Percentiles rank a stretch among this genome's conserved stretches.
Conservation (phyloP, 2,113 vertebrate genomes). For the Aix galericulata region DNA sequence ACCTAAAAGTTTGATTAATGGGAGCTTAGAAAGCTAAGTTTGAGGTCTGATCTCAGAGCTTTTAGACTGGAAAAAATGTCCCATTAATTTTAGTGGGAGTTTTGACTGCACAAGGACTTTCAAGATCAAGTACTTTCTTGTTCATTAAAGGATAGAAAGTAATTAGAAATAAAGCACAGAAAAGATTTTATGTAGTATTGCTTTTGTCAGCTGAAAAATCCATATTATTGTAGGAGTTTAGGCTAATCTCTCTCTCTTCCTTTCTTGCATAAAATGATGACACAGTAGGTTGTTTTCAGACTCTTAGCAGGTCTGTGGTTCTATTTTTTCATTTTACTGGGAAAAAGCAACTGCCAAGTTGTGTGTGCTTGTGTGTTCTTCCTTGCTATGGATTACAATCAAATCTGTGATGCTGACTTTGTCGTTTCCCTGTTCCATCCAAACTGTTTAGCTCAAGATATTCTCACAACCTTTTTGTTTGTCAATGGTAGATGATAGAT, state of each 20-base stretch:
- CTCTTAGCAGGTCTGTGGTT: constrained; percentile 38
- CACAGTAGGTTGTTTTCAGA: constrained; percentile 63
- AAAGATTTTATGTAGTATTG: constrained; percentile 55
- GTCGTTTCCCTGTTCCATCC: not conserved
- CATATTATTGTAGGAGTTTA: constrained; percentile 52
- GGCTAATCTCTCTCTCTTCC: constrained; percentile 42
- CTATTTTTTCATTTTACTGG: constrained; percentile 55
- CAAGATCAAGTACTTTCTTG: constrained; percentile 55
- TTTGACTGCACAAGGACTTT: constrained; percentile 55
- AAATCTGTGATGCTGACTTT: constrained; percentile 41
- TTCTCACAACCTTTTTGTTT: constrained; percentile 17
- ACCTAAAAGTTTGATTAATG: constrained; percentile 47
- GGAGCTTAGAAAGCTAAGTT: constrained; percentile 35
- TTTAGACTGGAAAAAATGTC: constrained; percentile 4
- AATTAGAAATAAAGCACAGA: constrained; percentile 67
- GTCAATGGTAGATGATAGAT: constrained; percentile 31
- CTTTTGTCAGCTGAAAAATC: constrained; percentile 67
- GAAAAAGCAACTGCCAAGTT: constrained; percentile 35
- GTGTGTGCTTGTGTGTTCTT: not conserved
- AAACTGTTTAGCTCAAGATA: constrained; percentile 30
- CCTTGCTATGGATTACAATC: constrained; percentile 21
- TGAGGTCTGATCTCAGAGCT: constrained; percentile 25
- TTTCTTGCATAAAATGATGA: constrained; percentile 65
- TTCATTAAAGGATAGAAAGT: constrained; percentile 59
- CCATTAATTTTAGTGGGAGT: constrained; percentile 65